Evolutionary conservation across 1,140 invertebrate genomes (phyloP).

Genomic region (Leucophenga varia): DNA sequence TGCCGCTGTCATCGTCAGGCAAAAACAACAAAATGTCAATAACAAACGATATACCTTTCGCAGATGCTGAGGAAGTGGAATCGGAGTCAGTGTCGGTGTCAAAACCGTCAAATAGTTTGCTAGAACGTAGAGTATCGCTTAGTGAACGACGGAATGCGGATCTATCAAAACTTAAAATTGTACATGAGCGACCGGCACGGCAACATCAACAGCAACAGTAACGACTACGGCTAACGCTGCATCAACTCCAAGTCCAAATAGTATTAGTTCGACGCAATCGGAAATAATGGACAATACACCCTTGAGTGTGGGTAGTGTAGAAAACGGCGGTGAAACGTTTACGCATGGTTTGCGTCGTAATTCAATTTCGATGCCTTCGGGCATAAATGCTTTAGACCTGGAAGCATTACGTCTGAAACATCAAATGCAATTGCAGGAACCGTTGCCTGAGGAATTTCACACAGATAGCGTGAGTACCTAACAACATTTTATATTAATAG

Average conservation of each 20-base stretch:
- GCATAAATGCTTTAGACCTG: constrained; percentile 44
- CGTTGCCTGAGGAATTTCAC: constrained; percentile 40
- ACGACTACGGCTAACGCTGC: no score
- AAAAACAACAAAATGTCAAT: no score
- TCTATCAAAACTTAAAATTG: constrained; percentile 8
- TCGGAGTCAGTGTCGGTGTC: constrained; percentile 2
- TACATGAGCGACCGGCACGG: constrained; percentile 18
- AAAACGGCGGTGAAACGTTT: constrained; percentile 18
- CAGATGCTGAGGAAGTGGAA: constrained; percentile 17
- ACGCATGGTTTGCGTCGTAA: constrained; percentile 35
- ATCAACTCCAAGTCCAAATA: no score
- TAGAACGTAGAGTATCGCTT: constrained; percentile 22
- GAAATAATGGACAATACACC: background rate
- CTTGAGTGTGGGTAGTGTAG: no score
- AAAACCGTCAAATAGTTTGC: background rate
- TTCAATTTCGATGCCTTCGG: constrained; percentile 48
- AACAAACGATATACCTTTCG: constrained; percentile 31
- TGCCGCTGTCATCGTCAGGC: no score
- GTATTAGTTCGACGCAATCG: background rate
- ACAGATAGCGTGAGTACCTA: constrained; percentile 43
- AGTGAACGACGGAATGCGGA: constrained; percentile 30
- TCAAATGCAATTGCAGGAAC: constrained; percentile 47
- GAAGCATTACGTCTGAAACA: constrained; percentile 41
- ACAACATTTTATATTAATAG: no score
- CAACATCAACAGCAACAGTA: background rate